Evolutionary conservation across 2,888 invertebrate genomes (phyloP).

Genomic region (Eristalis tenax): DNA sequence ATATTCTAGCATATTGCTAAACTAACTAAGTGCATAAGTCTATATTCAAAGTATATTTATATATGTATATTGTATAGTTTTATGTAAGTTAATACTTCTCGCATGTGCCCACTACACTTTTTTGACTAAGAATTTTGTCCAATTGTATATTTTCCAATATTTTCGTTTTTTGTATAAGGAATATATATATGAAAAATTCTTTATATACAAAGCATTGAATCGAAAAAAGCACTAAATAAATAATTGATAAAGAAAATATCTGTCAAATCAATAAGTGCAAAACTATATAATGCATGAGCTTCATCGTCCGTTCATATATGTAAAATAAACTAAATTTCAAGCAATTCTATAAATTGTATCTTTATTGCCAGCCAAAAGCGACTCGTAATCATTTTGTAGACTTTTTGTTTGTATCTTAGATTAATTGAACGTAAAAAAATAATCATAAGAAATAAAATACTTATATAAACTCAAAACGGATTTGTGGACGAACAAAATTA

Average conservation of each 20-base stretch:
- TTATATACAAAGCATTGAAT: conserved; percentile 62
- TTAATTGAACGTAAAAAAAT: not conserved
- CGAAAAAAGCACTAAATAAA: conserved; percentile 21
- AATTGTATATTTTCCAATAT: conserved; percentile 24
- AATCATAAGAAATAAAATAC: not conserved
- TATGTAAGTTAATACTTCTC: conserved; percentile 51
- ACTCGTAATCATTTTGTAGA: conserved; percentile 6
- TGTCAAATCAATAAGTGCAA: not conserved
- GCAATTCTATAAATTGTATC: conserved; percentile 36
- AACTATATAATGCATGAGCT: not conserved
- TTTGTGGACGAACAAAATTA: not conserved
- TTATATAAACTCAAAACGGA: not conserved
- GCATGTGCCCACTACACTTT: conserved; percentile 72
- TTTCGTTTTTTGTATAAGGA: not conserved
- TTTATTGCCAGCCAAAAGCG: conserved; percentile 51
- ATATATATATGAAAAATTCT: conserved; percentile 6
- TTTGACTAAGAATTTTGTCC: conserved; percentile 35
- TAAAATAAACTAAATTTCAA: conserved; percentile 51
- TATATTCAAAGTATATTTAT: conserved; percentile 47
- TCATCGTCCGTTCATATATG: conserved; percentile 14
- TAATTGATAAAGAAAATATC: conserved; percentile 10
- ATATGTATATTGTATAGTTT: conserved; percentile 17
- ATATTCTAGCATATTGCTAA: conserved; percentile 52
- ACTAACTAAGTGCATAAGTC: conserved; percentile 56
- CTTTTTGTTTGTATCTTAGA: not conserved